Evolutionary conservation across 2,888 invertebrate genomes (phyloP), one percentile per base, ranked within the genome.

Genomic region (Lomographa bimaculata): DNA sequence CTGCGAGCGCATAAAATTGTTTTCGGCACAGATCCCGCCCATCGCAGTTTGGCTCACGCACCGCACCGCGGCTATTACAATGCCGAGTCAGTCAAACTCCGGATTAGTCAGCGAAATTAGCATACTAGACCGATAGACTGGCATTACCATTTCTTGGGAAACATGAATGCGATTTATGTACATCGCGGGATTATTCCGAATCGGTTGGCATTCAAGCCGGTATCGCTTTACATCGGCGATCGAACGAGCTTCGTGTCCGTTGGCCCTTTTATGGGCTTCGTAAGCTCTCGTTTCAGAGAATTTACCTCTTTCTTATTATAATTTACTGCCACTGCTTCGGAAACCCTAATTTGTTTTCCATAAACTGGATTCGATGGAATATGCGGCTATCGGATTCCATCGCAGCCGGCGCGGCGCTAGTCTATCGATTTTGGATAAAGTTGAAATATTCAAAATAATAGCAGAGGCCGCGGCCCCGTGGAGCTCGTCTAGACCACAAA

Each of bases 1-100:
- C 40, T 17, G 24, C 34, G 7, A 20, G 30, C 20, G 35, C 25
- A 63, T 64, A 53, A 64, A 64, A 57, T 58, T 60, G 61, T 62
- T 66, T 58, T 58, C 40, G 50, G 46, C n/a, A n/a, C n/a, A 40
- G 50, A 49, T 51, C 51, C 50, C 42, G 40, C 14, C 25, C 11
- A 9, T 24, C 30, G 16, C 21, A 23, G 9, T 7, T 20, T 12
- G 3, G 16, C 23, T 27, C 17, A 6, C 24, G 18, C 19, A 27
- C 18, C 25, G 20, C 11, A 7, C 16, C 10, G 14, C 5, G 29
- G 12, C 14, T 27, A 33, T 27, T 27, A 32, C 8, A 7, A 16
- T 21, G 14, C 25, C 21, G 39, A 39, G 23, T 19, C 34, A 29
- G 24, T 41, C 29, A 20, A 29, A 17, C 20, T 40, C 43, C 50